Percentiles rank a stretch among this genome's conserved stretches.
phyloP scores from a whole-genome alignment of 2,113 vertebrate species.

The Dunckerocampus dactyliophorus region DNA sequence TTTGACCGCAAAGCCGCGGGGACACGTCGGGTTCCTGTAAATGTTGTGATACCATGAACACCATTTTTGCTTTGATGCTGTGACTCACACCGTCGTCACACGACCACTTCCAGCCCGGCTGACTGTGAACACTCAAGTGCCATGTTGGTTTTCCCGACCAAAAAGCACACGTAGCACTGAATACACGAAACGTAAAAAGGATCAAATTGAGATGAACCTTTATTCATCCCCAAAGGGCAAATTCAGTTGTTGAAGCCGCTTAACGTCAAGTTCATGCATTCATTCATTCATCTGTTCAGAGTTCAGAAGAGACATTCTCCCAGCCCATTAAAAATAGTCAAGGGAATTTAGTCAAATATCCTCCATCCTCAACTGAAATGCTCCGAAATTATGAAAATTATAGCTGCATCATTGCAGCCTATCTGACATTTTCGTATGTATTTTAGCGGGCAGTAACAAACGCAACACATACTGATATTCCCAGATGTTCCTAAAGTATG shows the following conservation, averaged over 20 bases:
- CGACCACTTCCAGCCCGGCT: slow-evolving; percentile 55
- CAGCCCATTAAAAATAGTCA: too few species aligned
- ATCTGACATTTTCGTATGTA: too few species aligned
- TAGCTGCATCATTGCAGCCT: too few species aligned
- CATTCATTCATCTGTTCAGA: too few species aligned
- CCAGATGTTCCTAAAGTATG: background rate
- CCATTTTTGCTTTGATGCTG: slow-evolving; percentile 53
- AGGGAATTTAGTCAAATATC: too few species aligned
- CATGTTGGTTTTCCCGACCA: slow-evolving; percentile 46
- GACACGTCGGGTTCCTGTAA: slow-evolving; percentile 59
- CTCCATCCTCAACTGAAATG: too few species aligned
- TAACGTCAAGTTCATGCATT: background rate
- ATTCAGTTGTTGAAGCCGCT: background rate
- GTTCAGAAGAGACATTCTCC: too few species aligned
- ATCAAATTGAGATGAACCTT: slow-evolving; percentile 7
- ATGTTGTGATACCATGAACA: slow-evolving; percentile 38
- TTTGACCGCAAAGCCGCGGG: slow-evolving; percentile 37
- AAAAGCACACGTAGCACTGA: slow-evolving; percentile 17
- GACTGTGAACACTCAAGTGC: slow-evolving; percentile 36
- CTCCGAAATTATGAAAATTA: too few species aligned
- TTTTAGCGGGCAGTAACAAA: too few species aligned
- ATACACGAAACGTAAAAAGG: slow-evolving; percentile 22
- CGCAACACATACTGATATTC: background rate
- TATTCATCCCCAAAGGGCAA: background rate
- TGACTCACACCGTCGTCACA: slow-evolving; percentile 56